Base-by-base conservation (phyloP, 2,113 vertebrate species). In the Takifugu flavidus region DNA sequence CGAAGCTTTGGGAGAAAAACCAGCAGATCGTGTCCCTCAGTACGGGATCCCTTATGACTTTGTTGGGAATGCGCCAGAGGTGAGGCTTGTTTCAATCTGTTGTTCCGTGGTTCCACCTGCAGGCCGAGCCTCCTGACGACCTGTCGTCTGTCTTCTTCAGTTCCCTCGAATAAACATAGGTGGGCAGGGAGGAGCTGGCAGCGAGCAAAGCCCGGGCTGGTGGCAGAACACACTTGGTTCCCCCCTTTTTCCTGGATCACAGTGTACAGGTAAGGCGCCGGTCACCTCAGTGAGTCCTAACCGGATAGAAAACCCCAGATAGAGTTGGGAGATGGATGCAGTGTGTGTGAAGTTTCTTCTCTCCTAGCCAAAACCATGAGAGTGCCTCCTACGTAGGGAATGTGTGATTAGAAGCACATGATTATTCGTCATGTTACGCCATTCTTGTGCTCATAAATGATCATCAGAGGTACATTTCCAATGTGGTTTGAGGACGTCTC, bases 191-290 rank as follows among this genome's bases (percentile, higher is more conserved):
- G 80, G 90, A 79, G 91, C 86, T 74, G 87, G 87, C 84, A 91
- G 77, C 85, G 94, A 95, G 85, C 94, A 94, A 65, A 94, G 94
- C 78, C 95, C 95, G 59, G 93, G 88, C 88, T 98, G 95, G 95
- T 98, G 97, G 97, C 95, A 95, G 85, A 96, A 96, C 86, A 93
- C 94, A 44, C 89, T 97, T 77, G 95, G 93, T 90, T 94, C 97
- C 56, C 94, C 96, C 52, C 89, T 94, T 65, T 93, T 98, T 83
- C 91, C 95, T 81, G 88, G 93, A 59, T 91, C 95, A 25, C 93
- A 94, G 75, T 98, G 94, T 90, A 93, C 95, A 94, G 94, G 97
- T 98, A 93, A 53, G 65, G 49, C 13, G 20, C 20, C 20, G 20
- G 20, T 20, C 20, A 20, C 20, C 20, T 20, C 20, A 20, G 20